These are phyloP conservation scores for Penaeus monodon DNA, from an alignment of 2,888 invertebrate genomes.

Conservation along the genomic window DNA sequence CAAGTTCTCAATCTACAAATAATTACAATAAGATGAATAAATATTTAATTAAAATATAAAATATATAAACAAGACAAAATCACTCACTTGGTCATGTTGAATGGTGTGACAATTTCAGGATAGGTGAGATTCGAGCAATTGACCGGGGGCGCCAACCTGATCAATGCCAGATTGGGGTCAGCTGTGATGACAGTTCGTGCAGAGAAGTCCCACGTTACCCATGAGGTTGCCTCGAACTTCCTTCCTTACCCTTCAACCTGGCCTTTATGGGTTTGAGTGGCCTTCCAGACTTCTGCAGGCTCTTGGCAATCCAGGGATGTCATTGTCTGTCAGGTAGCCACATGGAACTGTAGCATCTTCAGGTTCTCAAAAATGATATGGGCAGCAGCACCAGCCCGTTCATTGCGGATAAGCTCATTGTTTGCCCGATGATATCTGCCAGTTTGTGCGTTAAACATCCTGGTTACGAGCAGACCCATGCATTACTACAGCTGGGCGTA, in stretches of 20 bases:
- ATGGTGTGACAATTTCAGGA: constrained; percentile 98
- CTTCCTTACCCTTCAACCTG: constrained; percentile 91
- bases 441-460: constrained; percentile 98
- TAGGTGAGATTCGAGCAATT: constrained; percentile 98
- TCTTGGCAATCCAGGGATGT: constrained; percentile 97
- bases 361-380: constrained; percentile 97
- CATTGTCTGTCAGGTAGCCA: constrained; percentile 98
- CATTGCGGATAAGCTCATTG: constrained; percentile 94
- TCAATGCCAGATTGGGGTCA: constrained; percentile 94
- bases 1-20: no score
- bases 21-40: background rate
- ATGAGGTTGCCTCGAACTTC: constrained; percentile 98
- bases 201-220: constrained; percentile 99
- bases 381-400: constrained; percentile 95
- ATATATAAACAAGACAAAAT: constrained; percentile 66
- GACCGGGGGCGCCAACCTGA: constrained; percentile 96
- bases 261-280: constrained; percentile 98
- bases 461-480: constrained; percentile 98
- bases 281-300: constrained; percentile 99
- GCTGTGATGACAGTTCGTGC: constrained; percentile 98
- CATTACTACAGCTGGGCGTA: constrained; percentile 98
- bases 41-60: background rate
- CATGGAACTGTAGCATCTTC: constrained; percentile 98
- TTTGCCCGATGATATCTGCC: constrained; percentile 97
- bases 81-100: constrained; percentile 90